phyloP scores from a whole-genome alignment of 2,888 invertebrate genomes.

The Monopis laevigella region DNA sequence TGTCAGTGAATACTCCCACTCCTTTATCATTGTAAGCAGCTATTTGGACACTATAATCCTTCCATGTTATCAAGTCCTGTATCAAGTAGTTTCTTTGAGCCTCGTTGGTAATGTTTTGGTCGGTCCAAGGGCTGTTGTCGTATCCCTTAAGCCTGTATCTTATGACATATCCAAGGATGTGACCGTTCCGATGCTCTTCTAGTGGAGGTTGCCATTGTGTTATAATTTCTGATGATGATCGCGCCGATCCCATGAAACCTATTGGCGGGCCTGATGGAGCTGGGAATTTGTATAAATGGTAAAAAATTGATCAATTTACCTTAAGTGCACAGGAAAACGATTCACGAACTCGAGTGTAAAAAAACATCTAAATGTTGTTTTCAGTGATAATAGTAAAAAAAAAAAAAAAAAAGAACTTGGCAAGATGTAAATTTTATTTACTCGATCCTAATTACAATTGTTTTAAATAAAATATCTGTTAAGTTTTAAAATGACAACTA shows the following conservation, averaged over 20 bases:
- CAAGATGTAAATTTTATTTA: no score
- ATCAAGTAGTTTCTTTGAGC: slow-evolving; percentile 91
- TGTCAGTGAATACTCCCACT: slow-evolving; percentile 90
- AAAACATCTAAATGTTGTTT: no score
- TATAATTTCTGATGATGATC: slow-evolving; percentile 94
- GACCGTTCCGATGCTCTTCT: slow-evolving; percentile 94
- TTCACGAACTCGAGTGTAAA: no score
- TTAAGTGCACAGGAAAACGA: no score
- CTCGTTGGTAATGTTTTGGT: slow-evolving; percentile 92
- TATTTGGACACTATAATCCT: slow-evolving; percentile 95
- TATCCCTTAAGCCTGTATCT: slow-evolving; percentile 92
- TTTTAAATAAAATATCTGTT: no score
- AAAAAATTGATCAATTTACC: no score
- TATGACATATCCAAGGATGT: slow-evolving; percentile 92
- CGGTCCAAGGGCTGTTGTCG: slow-evolving; percentile 91
- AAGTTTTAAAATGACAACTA: no score
- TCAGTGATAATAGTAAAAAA: no score
- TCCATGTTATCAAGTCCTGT: slow-evolving; percentile 95
- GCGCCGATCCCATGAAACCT: slow-evolving; percentile 93
- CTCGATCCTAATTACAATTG: no score
- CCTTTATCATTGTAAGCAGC: slow-evolving; percentile 98
- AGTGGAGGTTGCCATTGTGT: slow-evolving; percentile 97
- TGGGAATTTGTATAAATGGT: slow-evolving; percentile 38
- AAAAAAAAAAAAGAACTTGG: no score
- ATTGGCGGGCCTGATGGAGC: slow-evolving; percentile 97